Base-by-base conservation (phyloP, 2,888 invertebrate species). In the Stenodema calcarata region DNA sequence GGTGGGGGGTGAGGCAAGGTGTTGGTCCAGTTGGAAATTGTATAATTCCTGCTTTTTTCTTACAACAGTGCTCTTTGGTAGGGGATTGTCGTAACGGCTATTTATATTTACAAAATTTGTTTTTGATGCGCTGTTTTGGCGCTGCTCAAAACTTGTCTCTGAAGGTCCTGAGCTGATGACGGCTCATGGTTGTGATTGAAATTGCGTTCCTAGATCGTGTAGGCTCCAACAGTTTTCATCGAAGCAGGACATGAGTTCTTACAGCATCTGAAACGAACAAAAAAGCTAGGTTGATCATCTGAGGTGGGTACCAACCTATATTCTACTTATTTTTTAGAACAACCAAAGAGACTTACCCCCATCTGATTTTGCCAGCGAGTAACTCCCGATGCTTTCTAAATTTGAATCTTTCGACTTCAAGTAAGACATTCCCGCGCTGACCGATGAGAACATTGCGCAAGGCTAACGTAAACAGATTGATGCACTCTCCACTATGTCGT, bases 371-470 rank as follows among this genome's bases (percentile, higher is more conserved):
- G n/a, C 62, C 62, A 18, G 75, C 23, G 6, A 75, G 27, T 75
- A 75, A 28, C n/a, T 75, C 75, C 30, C 75, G 23, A 4, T 75
- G 75, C 27, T 75, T 75, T 18, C 75, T 18, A 75, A 75, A 75
- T 75, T 75, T 75, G 75, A 27, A 75, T 16, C 75, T n/a, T 23
- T 75, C 75, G 23, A 75, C 75, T 75, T 75, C 75, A n/a, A 75
- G 28, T n/a, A 75, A 11, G n/a, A 28, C 27, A 27, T 75, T 75
- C n/a, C 14, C 75, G 16, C 75, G 23, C 28, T 75, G 75, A 27
- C 75, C 75, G n/a, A 75, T n/a, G 16, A 3, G n/a, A 28, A 75
- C 75, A 28, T 75, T 75, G 75, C 62, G 9, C 62, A 18, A 18
- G 62, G 23, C 62, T 62, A 27, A n/a, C 62, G n/a, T 9, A 4